phyloP scores from a whole-genome alignment of 2,113 vertebrate species.

The Pholis gunnellus region DNA sequence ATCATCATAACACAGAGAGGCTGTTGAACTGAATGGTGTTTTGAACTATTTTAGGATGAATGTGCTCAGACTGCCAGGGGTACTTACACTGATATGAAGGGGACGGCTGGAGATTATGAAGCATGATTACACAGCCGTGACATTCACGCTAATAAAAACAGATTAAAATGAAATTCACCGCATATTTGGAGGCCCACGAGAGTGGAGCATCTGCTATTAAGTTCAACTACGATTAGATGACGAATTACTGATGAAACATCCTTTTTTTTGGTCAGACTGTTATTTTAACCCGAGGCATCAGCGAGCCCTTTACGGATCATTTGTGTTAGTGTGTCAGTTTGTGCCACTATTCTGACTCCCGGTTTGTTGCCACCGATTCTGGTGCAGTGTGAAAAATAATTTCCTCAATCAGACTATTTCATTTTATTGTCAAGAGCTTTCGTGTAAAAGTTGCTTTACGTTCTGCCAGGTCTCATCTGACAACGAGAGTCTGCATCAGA shows the following conservation, averaged over 20 bases:
- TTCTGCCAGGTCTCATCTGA: background rate
- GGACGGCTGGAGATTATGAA: constrained; percentile 63
- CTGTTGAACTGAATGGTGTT: constrained; percentile 25
- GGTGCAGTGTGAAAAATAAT: background rate
- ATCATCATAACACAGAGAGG: constrained; percentile 10
- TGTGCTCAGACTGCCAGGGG: constrained; percentile 38
- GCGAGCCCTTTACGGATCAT: constrained; percentile 1
- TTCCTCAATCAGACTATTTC: background rate
- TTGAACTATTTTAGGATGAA: constrained; percentile 55
- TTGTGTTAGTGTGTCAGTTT: background rate
- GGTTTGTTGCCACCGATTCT: background rate
- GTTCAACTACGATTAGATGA: constrained; percentile 37
- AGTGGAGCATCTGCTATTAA: constrained; percentile 36
- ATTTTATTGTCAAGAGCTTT: background rate
- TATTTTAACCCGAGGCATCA: constrained; percentile 10
- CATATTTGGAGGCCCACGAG: constrained; percentile 38
- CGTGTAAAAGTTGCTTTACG: background rate
- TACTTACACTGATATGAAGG: constrained; percentile 49
- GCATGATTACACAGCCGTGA: constrained; percentile 61
- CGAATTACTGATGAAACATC: constrained; percentile 36
- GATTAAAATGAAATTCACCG: constrained; percentile 51
- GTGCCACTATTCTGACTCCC: background rate
- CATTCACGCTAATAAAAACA: constrained; percentile 62
- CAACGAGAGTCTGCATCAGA: background rate
- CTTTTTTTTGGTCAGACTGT: constrained; percentile 21